These are phyloP conservation scores for Lacerta viridis DNA, from an alignment of 2,797 vertebrate species.

Conservation along the genomic window DNA sequence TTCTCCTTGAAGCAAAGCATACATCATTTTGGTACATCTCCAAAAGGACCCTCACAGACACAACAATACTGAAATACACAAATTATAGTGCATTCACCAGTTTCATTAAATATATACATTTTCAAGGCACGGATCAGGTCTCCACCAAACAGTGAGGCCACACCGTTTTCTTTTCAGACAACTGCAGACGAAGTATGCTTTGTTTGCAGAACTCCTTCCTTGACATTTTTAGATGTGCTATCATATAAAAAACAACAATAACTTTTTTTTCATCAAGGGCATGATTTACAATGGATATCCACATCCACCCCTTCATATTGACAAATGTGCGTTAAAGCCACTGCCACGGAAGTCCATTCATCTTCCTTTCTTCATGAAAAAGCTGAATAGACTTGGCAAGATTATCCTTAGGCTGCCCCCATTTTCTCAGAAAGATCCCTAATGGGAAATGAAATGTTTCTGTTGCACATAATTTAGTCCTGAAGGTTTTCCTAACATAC, in stretches of 20 bases:
- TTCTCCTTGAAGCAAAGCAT: not conserved
- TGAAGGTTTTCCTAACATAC: slow-evolving; percentile 29
- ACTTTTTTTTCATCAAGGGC: slow-evolving; percentile 45
- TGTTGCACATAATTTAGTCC: slow-evolving; percentile 49
- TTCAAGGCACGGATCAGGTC: not conserved
- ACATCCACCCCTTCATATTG: slow-evolving; percentile 51
- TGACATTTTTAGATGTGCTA: slow-evolving; percentile 26
- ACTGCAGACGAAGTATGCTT: not conserved
- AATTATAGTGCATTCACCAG: not conserved
- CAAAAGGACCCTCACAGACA: not conserved
- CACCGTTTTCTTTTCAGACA: slow-evolving; percentile 35
- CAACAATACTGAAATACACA: not conserved
- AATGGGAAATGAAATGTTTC: slow-evolving; percentile 37
- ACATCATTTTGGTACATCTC: slow-evolving; percentile 3
- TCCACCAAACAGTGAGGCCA: not conserved
- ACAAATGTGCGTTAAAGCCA: slow-evolving; percentile 50
- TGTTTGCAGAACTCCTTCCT: slow-evolving; percentile 43
- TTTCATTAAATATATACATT: not conserved
- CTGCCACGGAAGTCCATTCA: slow-evolving; percentile 43
- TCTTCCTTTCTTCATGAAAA: slow-evolving; percentile 40
- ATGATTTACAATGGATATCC: slow-evolving; percentile 53
- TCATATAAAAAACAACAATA: slow-evolving; percentile 36
- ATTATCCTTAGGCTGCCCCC: slow-evolving; percentile 63
- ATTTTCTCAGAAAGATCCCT: slow-evolving; percentile 57
- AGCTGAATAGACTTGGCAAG: slow-evolving; percentile 44